Base-by-base conservation (phyloP, 2,113 vertebrate species). In the Amblyopsis rosae region DNA sequence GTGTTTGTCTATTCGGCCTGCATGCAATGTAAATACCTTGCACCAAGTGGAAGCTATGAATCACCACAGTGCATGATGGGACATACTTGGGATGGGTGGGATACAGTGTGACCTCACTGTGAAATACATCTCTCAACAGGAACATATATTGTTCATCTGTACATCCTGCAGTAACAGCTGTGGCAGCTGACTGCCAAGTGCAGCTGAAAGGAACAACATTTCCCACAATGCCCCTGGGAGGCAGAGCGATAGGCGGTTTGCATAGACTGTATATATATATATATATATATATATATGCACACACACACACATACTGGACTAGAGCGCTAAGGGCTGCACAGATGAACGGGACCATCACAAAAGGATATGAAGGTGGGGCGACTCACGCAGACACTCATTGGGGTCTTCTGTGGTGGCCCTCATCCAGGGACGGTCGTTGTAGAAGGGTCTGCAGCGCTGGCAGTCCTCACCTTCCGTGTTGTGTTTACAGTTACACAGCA, bases 341-440 rank as follows among this genome's bases (percentile, higher is more conserved):
- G 35, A 41, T 41, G 4, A 41, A 41, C 35, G 4, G 35, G 35
- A 41, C 7, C 35, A 41, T 6, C 35, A 41, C 35, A 7, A 41
- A 41, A 41, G 7, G 35, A 41, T 41, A 41, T 41, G 6, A 41
- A 41, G 35, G 7, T 41, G 35, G 7, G 35, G 35, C 35, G 13
- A 60, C 58, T 41, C 32, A 99, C 98, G 77, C 83, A 95, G 90
- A 83, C 98, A 99, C 67, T 98, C 96, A 3, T 93, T 95, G 91
- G 96, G 57, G 0, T 91, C 95, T 12, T 98, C 94, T 0, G 95
- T 92, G 0, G 95, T 97, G 0, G 97, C 96, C 63, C 98, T 93
- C 72, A 94, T 94, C 98, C 98, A 99, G 0, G 96, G 97, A 3
- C 95, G 96, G 89, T 98, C 94, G 0, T 99, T 98, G 90, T 93